phyloP scores from a whole-genome alignment of 92 coral and sea anemone genomes.

The Epizoanthus stellaris region DNA sequence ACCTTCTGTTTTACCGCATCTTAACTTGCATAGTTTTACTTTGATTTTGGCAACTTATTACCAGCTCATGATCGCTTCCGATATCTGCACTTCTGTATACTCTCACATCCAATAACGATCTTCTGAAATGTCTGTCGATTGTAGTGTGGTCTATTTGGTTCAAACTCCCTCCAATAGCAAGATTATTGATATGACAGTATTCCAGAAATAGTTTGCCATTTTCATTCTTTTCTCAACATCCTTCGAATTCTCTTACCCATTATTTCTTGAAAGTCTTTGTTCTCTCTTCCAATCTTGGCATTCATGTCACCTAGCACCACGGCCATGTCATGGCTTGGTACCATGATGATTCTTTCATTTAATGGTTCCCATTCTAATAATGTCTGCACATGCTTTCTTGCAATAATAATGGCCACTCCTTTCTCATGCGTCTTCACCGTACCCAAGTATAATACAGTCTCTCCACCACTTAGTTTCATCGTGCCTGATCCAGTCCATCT shows the following conservation, averaged over 20 bases:
- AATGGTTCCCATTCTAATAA: not conserved
- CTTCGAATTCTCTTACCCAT: not conserved
- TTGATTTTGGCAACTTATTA: conserved; percentile 28
- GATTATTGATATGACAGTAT: too few relatives aligned
- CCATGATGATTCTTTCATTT: not conserved
- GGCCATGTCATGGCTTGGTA: not conserved
- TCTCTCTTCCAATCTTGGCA: conserved; percentile 12
- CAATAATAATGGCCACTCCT: not conserved
- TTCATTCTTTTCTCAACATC: not conserved
- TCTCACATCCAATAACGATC: not conserved
- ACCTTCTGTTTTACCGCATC: not conserved
- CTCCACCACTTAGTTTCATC: not conserved
- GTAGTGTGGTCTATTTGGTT: not conserved
- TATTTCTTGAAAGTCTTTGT: not conserved
- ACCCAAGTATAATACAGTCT: conserved; percentile 3
- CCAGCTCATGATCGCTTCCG: not conserved
- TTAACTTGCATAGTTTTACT: conserved; percentile 11
- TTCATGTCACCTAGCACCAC: not conserved
- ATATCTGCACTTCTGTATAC: conserved; percentile 1
- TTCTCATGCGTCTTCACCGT: not conserved
- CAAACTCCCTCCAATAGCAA: too few relatives aligned
- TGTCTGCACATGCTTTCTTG: not conserved
- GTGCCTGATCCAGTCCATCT: conserved; percentile 34
- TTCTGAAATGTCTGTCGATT: not conserved
- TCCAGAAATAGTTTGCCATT: not conserved